Percentiles rank a stretch among this genome's conserved stretches.
Evolutionary conservation across 2,113 vertebrate genomes (phyloP).

Genomic region (Chloropsis hardwickii): DNA sequence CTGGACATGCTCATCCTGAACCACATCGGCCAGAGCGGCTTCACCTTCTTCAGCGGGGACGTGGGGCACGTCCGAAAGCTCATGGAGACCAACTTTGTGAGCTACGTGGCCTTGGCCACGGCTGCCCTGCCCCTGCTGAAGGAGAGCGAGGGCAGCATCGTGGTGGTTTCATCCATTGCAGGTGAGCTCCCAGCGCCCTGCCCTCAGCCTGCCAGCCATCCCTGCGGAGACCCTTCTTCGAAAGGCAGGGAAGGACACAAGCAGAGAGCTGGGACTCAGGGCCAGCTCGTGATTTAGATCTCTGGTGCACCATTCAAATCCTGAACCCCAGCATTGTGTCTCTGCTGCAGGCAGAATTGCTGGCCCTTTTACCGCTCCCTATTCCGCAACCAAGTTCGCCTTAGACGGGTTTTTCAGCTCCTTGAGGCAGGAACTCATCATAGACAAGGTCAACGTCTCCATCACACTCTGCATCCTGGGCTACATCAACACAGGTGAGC

Average conservation of each 20-base stretch:
- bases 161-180: constrained; percentile 67
- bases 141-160: constrained; percentile 69
- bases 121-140: constrained; percentile 74
- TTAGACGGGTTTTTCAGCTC: constrained; percentile 78
- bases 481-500: constrained; percentile 76
- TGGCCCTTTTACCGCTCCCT: constrained; percentile 33
- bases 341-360: constrained; percentile 61
- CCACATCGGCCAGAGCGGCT: constrained; percentile 12
- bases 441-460: constrained; percentile 70
- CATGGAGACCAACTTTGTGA: constrained; percentile 74
- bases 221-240: neutral
- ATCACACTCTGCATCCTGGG: constrained; percentile 76
- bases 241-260: neutral
- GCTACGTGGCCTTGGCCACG: constrained; percentile 65
- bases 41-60: constrained; percentile 34
- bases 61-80: neutral
- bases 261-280: neutral
- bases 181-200: constrained; percentile 50
- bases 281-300: fast-evolving
- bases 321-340: fast-evolving
- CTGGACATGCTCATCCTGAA: constrained; percentile 80
- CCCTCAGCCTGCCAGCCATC: neutral
- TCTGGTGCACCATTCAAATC: neutral
- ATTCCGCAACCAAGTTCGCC: constrained; percentile 76
- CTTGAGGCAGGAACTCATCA: constrained; percentile 53